These are phyloP conservation scores for Melanaphis sacchari DNA, from an alignment of 1,140 invertebrate species.

Conservation along the genomic window DNA sequence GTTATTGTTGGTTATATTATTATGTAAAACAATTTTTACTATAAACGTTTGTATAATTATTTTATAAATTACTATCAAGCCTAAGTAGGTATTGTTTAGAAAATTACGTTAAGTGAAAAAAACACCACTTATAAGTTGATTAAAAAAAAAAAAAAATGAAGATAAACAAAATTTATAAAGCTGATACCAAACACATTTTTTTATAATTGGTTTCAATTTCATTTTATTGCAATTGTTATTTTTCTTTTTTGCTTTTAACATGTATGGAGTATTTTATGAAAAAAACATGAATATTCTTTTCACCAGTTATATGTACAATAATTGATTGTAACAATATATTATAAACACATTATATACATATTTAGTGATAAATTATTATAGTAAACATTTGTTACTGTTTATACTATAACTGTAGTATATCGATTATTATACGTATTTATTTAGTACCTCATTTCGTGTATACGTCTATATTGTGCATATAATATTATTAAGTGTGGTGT, in stretches of 20 bases:
- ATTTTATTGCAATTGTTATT: constrained; percentile 7
- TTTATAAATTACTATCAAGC: constrained; percentile 36
- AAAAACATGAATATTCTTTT: not conserved
- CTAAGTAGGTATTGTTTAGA: constrained; percentile 17
- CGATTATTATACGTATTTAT: not conserved
- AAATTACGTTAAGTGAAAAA: not conserved
- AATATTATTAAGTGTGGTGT: not conserved
- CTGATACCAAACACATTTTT: constrained; percentile 28
- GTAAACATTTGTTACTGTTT: not conserved
- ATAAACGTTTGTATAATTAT: constrained; percentile 44
- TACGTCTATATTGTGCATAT: not conserved
- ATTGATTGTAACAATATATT: not conserved
- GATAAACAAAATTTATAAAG: constrained; percentile 26
- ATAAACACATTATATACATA: not conserved
- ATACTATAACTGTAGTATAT: not conserved
- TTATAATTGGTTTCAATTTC: constrained; percentile 29
- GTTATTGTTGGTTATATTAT: constrained; percentile 24
- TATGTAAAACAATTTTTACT: constrained; percentile 50
- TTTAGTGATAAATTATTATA: too few relatives aligned
- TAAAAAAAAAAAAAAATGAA: constrained; percentile 18
- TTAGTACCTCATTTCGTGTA: not conserved
- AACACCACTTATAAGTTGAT: constrained; percentile 15
- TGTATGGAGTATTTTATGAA: not conserved
- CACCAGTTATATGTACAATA: not conserved
- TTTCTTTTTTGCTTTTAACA: not conserved